phyloP scores from a whole-genome alignment of 2,113 vertebrate species.

The Centrocercus urophasianus region DNA sequence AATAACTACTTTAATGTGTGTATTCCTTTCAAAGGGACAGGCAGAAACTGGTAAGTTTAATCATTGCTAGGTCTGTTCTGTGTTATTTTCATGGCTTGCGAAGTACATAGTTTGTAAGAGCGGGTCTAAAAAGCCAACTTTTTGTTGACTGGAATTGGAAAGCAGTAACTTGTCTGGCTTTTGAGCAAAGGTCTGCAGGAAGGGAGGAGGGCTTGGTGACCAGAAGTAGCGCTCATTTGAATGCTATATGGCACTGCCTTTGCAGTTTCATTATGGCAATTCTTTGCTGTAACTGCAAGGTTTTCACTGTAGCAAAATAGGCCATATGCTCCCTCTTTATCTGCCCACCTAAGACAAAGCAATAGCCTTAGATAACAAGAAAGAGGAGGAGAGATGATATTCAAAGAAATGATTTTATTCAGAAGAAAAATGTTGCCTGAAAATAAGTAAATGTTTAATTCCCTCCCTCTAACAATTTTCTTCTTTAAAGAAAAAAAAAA shows the following conservation, averaged over 20 bases:
- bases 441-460: neutral
- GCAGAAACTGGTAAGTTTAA: neutral
- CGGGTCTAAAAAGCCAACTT: neutral
- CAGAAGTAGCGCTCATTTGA: neutral
- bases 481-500: neutral
- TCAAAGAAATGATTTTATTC: conserved; percentile 19
- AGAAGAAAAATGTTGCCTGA: neutral
- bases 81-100: neutral
- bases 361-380: neutral
- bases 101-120: neutral
- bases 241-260: neutral
- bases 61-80: neutral
- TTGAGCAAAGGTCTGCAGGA: neutral
- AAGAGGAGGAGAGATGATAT: neutral
- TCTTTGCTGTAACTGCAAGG: conserved; percentile 19
- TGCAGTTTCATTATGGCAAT: neutral
- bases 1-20: neutral
- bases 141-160: neutral
- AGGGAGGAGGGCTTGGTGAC: neutral
- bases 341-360: neutral
- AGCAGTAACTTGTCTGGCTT: neutral
- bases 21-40: neutral
- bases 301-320: conserved; percentile 31
- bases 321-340: neutral
- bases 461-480: neutral